Conservation (phyloP, 2,113 vertebrate species). For the Podilymbus podiceps region DNA sequence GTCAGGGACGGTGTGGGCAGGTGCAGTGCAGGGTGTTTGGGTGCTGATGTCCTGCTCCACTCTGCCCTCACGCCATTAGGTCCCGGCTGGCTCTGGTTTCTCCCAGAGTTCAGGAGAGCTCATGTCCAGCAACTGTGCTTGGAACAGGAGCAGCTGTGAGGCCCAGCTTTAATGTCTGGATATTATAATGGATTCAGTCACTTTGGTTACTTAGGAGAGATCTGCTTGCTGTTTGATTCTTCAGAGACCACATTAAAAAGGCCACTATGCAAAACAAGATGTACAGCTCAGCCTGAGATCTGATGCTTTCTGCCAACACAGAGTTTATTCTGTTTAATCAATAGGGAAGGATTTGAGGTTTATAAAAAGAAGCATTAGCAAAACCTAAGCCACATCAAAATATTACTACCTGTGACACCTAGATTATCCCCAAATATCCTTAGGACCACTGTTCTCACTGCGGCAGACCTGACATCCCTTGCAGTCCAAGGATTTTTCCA, state of each 20-base stretch:
- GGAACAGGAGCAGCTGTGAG: neutral
- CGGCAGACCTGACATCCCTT: neutral
- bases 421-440: neutral
- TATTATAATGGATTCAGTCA: neutral
- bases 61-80: rapidly evolving
- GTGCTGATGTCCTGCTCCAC: neutral
- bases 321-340: neutral
- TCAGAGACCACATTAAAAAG: neutral
- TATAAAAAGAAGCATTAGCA: neutral
- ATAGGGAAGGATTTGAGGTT: neutral
- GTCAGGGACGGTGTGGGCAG: neutral
- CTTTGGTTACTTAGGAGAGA: neutral
- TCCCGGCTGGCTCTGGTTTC: rapidly evolving
- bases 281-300: neutral
- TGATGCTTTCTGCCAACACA: neutral
- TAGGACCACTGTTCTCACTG: neutral
- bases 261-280: neutral
- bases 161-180: neutral
- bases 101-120: neutral
- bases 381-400: neutral
- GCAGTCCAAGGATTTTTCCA: neutral
- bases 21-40: neutral
- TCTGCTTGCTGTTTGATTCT: neutral
- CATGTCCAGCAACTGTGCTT: neutral
- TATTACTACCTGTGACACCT: neutral